Evolutionary conservation across 1,140 invertebrate genomes (phyloP), one percentile per base, ranked within the genome.

Genomic region (Anoplolepis gracilipes): DNA sequence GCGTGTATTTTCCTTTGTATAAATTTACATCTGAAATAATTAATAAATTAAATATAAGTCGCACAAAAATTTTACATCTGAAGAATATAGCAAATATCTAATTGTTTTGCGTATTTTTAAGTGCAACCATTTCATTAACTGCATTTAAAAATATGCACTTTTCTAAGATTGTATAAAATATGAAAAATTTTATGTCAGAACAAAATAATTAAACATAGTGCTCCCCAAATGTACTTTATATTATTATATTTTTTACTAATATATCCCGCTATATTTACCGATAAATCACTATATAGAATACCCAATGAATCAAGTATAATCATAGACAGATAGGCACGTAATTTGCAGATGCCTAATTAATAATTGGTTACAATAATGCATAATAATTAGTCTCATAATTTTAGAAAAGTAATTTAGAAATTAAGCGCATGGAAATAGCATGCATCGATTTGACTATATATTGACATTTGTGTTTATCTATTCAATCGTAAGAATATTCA

Each of bases 361-460:
- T 28, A 49, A 19, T 4, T 19, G 46, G 4, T 49, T 5, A 19
- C n/a, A n/a, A 57, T 57, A 22, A 57, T 42, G 55, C 25, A n/a
- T 39, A 19, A 19, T n/a, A 76, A 76, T 42, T 76, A 53, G 19
- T 39, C 28, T 8, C 6, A 4, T 16, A 62, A 25, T 62, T 76
- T 30, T 62, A 25, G 19, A 62, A 25, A 22, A 76, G 42, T 59
- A 33, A 76, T 61, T 62, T 62, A 62, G 55, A 76, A 76, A 76
- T 36, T 42, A 62, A 76, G 2, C 28, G 62, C 25, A 36, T 62
- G 33, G 62, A 76, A 76, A 55, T 39, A 6, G 33, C 25, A 25
- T 36, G 0, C 30, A 16, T 75, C 6, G 36, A 7, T 75, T 59
- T 75, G 28, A 75, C 16, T 36, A 16, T 36, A 5, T 39, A 59